phyloP scores from a whole-genome alignment of 2,113 vertebrate genomes.

The Neoarius graeffei region DNA sequence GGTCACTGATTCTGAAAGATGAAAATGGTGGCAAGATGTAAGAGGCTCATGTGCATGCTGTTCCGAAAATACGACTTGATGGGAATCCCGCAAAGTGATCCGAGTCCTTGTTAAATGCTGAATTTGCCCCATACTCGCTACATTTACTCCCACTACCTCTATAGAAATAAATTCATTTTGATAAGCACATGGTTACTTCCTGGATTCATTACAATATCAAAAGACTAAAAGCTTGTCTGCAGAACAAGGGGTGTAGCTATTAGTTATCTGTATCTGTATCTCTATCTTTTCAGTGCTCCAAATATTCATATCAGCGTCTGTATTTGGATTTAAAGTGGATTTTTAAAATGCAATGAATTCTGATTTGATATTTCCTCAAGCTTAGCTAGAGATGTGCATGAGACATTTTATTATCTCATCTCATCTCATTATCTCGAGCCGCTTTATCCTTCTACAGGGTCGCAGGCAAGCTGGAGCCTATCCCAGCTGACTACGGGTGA shows the following conservation, averaged over 20 bases:
- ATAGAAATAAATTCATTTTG: slow-evolving; percentile 43
- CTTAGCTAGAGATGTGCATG: too few species aligned
- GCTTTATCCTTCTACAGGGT: too few species aligned
- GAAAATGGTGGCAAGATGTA: not conserved
- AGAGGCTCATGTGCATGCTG: not conserved
- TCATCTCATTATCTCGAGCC: too few species aligned
- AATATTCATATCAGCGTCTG: not conserved
- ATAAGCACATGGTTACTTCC: slow-evolving; percentile 30
- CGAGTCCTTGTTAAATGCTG: slow-evolving; percentile 15
- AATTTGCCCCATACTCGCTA: slow-evolving; percentile 23
- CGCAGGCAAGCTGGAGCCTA: too few species aligned
- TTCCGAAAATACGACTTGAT: slow-evolving; percentile 11
- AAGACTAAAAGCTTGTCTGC: not conserved
- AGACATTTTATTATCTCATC: too few species aligned
- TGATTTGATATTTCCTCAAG: not conserved
- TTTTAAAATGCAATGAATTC: not conserved
- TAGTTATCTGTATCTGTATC: not conserved
- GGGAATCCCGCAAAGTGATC: slow-evolving; percentile 2
- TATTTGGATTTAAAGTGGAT: not conserved
- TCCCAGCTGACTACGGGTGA: too few species aligned
- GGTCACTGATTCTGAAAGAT: slow-evolving; percentile 56
- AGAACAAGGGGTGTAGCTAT: not conserved
- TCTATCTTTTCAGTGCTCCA: too few species aligned
- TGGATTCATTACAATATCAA: not conserved
- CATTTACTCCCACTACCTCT: slow-evolving; percentile 6